Evolutionary conservation across 2,888 invertebrate genomes (phyloP), one percentile per base, ranked within the genome.

Genomic region (Horisme vitalbata): DNA sequence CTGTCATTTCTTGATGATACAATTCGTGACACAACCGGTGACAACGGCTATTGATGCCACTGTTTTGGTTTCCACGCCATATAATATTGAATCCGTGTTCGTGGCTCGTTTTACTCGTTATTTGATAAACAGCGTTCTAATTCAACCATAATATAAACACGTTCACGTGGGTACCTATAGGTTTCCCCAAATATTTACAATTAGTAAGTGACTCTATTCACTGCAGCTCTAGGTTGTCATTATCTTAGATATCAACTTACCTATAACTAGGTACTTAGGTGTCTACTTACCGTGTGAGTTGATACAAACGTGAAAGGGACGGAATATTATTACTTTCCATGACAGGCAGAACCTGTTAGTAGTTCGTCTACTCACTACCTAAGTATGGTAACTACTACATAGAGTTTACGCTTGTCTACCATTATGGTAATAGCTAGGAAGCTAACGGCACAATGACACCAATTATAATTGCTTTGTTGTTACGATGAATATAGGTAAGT

Each of bases 111-210:
- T 48, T 43, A 54, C 55, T 38, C 47, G 45, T 45, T 62, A 68
- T 68, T 65, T 66, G 57, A 68, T 62, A 65, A 65, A 57, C 57
- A 53, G 13, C 24, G 56, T 27, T 48, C 52, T 34, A 38, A 39
- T 45, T 30, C 27, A 58, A 45, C 46, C 51, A 57, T 52, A 57
- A 57, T 44, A 55, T 35, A 46, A 46, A 54, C 44, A 48, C 48
- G 35, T 36, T 52, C 31, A 37, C 36, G 32, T 10, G 3, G 21
- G 26, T 37, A 18, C 1, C 1, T 18, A 26, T 37, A 37, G 37
- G 21, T 45, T 36, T 32, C 9, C 6, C 26, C 6, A 45, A 37
- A 45, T 32, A 37, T 45, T 45, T 37, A 32, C 45, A 35, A 30
- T 35, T 21, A 18, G 6, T 24, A 23, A 34, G 27, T 34, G 24